These are phyloP conservation scores for Chloroclystis v-ata DNA, from an alignment of 2,888 invertebrate genomes.

Conservation along the genomic window DNA sequence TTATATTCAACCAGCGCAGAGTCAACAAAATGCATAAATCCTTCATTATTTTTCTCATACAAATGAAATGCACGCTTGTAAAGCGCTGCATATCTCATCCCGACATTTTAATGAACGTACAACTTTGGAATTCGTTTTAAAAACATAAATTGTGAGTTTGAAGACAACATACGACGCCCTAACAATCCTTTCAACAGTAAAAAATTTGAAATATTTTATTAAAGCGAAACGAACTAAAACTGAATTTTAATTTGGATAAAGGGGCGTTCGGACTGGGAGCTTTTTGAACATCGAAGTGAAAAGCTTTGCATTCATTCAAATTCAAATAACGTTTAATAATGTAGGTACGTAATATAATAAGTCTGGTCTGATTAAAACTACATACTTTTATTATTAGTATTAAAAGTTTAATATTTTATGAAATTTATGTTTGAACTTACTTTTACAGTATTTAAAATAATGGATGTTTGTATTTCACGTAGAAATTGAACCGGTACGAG, in stretches of 20 bases:
- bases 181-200: conserved; percentile 7
- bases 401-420: too few species aligned
- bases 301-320: not conserved
- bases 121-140: conserved; percentile 5
- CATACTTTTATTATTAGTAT: too few species aligned
- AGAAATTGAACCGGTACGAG: too few species aligned
- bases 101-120: conserved; percentile 6
- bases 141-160: not conserved
- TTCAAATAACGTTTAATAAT: too few species aligned
- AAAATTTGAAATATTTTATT: conserved; percentile 21
- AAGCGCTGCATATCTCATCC: conserved; percentile 1
- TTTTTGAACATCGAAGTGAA: not conserved
- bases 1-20: not conserved
- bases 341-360: too few species aligned
- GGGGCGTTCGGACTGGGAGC: not conserved
- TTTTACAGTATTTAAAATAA: too few species aligned
- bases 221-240: conserved; percentile 21
- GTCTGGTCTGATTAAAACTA: too few species aligned
- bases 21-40: not conserved
- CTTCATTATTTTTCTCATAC: not conserved
- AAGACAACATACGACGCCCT: conserved; percentile 2
- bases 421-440: too few species aligned
- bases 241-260: conserved; percentile 36
- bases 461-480: too few species aligned
- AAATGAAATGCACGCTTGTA: not conserved